Evolutionary conservation across 2,888 invertebrate species (phyloP).

Genomic region (Luffia ferchaultella): DNA sequence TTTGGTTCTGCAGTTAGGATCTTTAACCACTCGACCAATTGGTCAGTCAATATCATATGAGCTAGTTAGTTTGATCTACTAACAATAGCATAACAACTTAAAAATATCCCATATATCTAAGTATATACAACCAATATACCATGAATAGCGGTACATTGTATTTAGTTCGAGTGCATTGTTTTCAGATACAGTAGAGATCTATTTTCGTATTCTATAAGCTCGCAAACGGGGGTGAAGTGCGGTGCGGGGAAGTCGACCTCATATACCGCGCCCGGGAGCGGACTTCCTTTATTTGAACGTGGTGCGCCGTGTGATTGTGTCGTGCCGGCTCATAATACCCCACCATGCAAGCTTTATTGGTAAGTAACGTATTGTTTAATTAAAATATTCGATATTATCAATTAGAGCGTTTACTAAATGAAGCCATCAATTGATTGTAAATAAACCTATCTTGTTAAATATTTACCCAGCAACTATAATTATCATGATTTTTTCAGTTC

Average conservation of each 20-base stretch:
- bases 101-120: too few species aligned
- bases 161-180: conserved; percentile 17
- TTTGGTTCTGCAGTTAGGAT: too few species aligned
- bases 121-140: not conserved
- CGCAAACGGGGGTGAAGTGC: conserved; percentile 51
- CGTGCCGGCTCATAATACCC: conserved; percentile 35
- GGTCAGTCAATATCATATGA: too few species aligned
- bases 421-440: too few species aligned
- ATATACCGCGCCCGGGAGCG: conserved; percentile 54
- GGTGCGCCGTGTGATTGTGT: conserved; percentile 52
- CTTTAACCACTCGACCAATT: too few species aligned
- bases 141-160: not conserved
- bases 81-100: too few species aligned
- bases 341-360: conserved; percentile 57
- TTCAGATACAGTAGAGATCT: conserved; percentile 24
- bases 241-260: conserved; percentile 63
- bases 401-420: too few species aligned
- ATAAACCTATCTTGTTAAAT: too few species aligned
- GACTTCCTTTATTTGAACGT: conserved; percentile 60
- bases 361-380: conserved; percentile 28
- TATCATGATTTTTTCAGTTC: too few species aligned
- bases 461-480: too few species aligned
- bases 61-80: too few species aligned
- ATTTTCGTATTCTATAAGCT: conserved; percentile 26
- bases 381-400: too few species aligned